phyloP scores from a whole-genome alignment of 2,113 vertebrate species.

The Saguinus midas region DNA sequence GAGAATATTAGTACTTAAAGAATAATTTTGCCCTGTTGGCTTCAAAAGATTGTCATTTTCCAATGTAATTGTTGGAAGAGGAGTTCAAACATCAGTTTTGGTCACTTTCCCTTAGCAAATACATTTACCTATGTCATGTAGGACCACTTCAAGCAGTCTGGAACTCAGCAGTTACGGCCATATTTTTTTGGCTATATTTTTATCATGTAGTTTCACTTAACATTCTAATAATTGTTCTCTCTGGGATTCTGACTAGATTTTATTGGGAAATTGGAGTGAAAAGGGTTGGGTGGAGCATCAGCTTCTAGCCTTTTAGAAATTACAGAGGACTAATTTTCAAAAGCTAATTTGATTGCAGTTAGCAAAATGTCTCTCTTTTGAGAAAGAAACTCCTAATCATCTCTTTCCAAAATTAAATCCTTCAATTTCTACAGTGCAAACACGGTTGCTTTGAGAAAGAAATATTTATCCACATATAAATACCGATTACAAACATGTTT shows the following conservation, averaged over 20 bases:
- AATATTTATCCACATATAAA: constrained; percentile 75
- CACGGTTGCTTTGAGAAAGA: constrained; percentile 51
- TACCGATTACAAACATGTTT: constrained; percentile 57
- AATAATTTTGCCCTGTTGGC: not conserved
- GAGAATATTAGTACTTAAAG: not conserved
- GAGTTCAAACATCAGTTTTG: not conserved
- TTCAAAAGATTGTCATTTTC: not conserved
- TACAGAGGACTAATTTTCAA: constrained; percentile 61
- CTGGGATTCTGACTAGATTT: constrained; percentile 34
- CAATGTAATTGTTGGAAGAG: not conserved
- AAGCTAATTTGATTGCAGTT: constrained; percentile 65
- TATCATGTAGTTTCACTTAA: not conserved
- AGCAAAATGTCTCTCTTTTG: constrained; percentile 53
- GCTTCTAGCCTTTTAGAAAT: constrained; percentile 65
- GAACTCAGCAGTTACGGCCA: not conserved
- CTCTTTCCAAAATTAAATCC: constrained; percentile 60
- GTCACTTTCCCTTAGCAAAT: not conserved
- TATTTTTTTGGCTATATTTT: not conserved
- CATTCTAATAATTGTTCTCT: not conserved
- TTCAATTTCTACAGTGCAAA: constrained; percentile 60
- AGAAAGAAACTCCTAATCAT: constrained; percentile 48
- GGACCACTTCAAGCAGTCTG: not conserved
- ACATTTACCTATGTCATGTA: not conserved
- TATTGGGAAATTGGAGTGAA: not conserved
- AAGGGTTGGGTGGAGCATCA: constrained; percentile 32